Base-by-base conservation (phyloP, 2,888 invertebrate species). In the Labia minor region DNA sequence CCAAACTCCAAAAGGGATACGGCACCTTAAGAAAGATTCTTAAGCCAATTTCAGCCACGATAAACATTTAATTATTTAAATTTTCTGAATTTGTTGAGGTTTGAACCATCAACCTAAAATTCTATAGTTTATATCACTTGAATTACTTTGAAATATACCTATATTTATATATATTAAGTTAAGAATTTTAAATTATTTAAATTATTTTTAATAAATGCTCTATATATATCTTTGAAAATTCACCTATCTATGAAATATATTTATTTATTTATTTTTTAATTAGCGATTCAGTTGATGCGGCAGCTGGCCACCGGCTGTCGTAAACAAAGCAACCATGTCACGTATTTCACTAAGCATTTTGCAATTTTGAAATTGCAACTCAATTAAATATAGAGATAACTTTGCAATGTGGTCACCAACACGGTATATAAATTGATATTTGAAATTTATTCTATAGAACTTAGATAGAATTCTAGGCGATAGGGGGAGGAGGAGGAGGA, bases 231-330 rank as follows among this genome's bases (percentile, higher is more conserved):
- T n/a, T n/a, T n/a, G n/a, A 49, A 49, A 49, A 49, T 49, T 49
- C 49, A 49, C 49, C 49, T 49, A 49, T 49, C 49, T 49, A 49
- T 49, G 49, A 49, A 49, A 49, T 49, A 49, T 49, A 49, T 49
- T 49, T 49, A 49, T 49, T 49, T 49, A 49, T 49, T 49, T 49
- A 49, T 49, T 49, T 49, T 49, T 49, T 49, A 49, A 49, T 49
- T 49, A 49, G 49, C 49, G 14, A 49, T 49, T 49, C 3, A 14
- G 49, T 49, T 49, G 49, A 49, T 14, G 49, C 49, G 49, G 14
- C 49, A 49, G 49, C 49, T 49, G 49, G 3, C 14, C 49, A 49
- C 49, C 49, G 49, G 49, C 49, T 49, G 49, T 49, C 49, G 49
- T 49, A 49, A 49, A 49, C 16, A 49, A 49, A 49, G 49, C 49